Evolutionary conservation across 2,888 invertebrate species (phyloP).

Genomic region (Drosophila incognita): DNA sequence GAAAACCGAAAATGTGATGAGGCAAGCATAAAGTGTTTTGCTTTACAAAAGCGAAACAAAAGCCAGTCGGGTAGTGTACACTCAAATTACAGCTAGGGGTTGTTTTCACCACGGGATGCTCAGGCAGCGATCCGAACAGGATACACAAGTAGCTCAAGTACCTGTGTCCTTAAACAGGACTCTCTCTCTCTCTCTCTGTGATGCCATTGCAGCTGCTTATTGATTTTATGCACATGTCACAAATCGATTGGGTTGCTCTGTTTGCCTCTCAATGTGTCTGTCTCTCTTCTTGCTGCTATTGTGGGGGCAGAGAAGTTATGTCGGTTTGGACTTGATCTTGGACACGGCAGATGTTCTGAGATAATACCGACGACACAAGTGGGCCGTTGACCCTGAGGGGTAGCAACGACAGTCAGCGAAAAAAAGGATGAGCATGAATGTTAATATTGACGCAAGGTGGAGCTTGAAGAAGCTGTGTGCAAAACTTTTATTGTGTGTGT

Average conservation of each 20-base stretch:
- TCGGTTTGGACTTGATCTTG: constrained; percentile 34
- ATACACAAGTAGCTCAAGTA: constrained; percentile 15
- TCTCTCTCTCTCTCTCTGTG: background rate
- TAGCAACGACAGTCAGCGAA: constrained; percentile 27
- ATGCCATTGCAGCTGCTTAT: constrained; percentile 52
- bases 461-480: constrained; percentile 42
- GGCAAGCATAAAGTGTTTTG: constrained; percentile 13
- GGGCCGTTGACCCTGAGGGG: constrained; percentile 75
- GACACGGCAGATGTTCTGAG: constrained; percentile 63
- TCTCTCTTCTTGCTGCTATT: constrained; percentile 8
- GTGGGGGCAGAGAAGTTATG: constrained; percentile 46
- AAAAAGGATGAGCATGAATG: constrained; percentile 74
- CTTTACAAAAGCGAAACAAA: constrained; percentile 1
- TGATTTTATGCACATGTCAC: constrained; percentile 65
- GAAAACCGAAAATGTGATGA: constrained; percentile 12
- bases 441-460: constrained; percentile 77
- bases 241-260: constrained; percentile 40
- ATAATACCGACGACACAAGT: constrained; percentile 68
- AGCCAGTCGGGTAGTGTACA: background rate
- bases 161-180: constrained; percentile 34
- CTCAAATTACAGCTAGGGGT: constrained; percentile 28
- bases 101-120: background rate
- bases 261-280: background rate
- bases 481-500: background rate
- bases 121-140: constrained; percentile 22